These are phyloP conservation scores for Drosophila mercatorum DNA, from an alignment of 2,888 invertebrate species.

Conservation along the genomic window DNA sequence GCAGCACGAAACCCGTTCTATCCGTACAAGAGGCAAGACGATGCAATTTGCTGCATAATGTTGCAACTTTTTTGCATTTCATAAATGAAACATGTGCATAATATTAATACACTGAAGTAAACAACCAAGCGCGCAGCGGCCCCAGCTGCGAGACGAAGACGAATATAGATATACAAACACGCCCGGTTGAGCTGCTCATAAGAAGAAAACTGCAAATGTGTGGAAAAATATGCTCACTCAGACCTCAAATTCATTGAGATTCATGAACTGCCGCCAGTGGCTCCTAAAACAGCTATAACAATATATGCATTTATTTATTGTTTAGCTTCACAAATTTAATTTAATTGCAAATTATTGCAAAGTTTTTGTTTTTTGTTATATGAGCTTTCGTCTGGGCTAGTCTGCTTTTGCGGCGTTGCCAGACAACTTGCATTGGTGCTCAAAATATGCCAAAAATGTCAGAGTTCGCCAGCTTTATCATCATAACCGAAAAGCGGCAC, in stretches of 20 bases:
- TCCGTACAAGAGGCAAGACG: background rate
- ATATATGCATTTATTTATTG: constrained; percentile 54
- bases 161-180: constrained; percentile 1
- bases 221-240: constrained; percentile 9
- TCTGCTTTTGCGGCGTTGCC: constrained; percentile 1
- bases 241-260: constrained; percentile 52
- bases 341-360: constrained; percentile 62
- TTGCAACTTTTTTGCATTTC: constrained; percentile 68
- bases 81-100: constrained; percentile 80
- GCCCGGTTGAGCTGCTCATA: background rate
- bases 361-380: constrained; percentile 5
- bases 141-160: background rate
- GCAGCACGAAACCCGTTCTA: constrained; percentile 1
- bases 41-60: constrained; percentile 49
- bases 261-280: constrained; percentile 43
- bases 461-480: constrained; percentile 1
- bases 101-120: constrained; percentile 62
- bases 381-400: constrained; percentile 21
- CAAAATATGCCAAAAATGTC: constrained; percentile 33
- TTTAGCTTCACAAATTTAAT: constrained; percentile 51
- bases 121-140: constrained; percentile 32
- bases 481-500: background rate
- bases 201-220: constrained; percentile 21
- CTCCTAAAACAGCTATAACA: background rate
- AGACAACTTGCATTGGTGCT: background rate